Base-by-base conservation (phyloP, 2,888 invertebrate species). In the Agrotis puta region DNA sequence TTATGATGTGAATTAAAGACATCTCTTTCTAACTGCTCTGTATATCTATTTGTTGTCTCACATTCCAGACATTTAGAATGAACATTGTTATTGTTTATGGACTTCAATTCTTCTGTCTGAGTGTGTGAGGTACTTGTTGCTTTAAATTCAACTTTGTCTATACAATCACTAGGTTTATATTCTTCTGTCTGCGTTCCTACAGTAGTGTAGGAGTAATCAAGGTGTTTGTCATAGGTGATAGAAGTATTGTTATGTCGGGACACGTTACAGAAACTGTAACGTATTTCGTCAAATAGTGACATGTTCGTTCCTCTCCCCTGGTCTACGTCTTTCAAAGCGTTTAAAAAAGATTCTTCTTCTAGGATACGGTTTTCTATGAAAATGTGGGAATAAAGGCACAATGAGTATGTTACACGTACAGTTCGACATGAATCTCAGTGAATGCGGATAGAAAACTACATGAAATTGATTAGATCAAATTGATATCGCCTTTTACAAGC, bases 201-300 rank as follows among this genome's bases (percentile, higher is more conserved):
- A 16, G 86, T 83, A 14, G 79, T 79, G 39, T 86, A 70, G 0
- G 87, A 89, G 39, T 57, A 74, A 64, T 84, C 84, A 18, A 71
- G 58, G 65, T 63, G 68, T 66, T 74, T 79, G 22, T 84, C 83
- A 50, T 45, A 74, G 39, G 76, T 77, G 4, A 84, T 77, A 3
- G 0, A 56, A 14, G 87, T 85, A 5, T 85, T 68, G 50, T 89
- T 91, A 53, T 83, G 84, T 59, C 89, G 87, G n/a, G 94, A 91
- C 68, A 89, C 82, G 77, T 92, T 93, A 77, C 89, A 89, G 84
- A 94, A 91, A 84, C 95, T 95, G 53, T 92, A 90, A 27, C 95
- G 87, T 76, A 96, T 94, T 86, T 96, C 95, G 84, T 96, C 95
- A 76, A 93, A 95, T 0, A 96, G 83, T 0, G 95, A 95, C 77